Evolutionary conservation across 2,888 invertebrate species (phyloP), one percentile per base, ranked within the genome.

Genomic region (Acleris laterana): DNA sequence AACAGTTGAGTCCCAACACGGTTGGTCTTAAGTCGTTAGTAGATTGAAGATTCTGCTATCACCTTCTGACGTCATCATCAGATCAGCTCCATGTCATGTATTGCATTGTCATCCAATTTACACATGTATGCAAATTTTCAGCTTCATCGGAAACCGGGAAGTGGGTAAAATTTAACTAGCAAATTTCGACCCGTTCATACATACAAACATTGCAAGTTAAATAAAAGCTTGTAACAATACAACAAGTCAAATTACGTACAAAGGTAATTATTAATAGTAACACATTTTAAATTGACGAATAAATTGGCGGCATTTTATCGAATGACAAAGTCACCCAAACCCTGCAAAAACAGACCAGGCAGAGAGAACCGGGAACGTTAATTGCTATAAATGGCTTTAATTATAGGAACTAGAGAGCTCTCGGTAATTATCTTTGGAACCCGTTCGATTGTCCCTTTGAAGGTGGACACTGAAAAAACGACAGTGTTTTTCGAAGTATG

Each of bases 361-460:
- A 57, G 50, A 56, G 44, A 56, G 62, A 38, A 6, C 38, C 38
- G 46, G 28, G 59, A 59, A 44, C 28, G 28, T 20, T 65, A 65
- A 60, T 60, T 65, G 49, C 55, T 20, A 7, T 4, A 13, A 32
- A 38, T 38, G 38, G 38, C 1, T 11, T 13, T 65, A 65, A 65
- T 65, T 65, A 65, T 50, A 42, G 60, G 59, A 57, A 44, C 49
- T 46, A 44, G 6, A 46, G 55, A 59, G 64, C 1, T 20, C 32
- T 20, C 22, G 7, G 11, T 60, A 60, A 65, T 61, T 60, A 59
- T 60, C 64, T 59, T 59, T 60, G n/a, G 53, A 50, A 57, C n/a
- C 48, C 9, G 48, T 56, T 57, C 60, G 60, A 65, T 61, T 65
- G 60, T 64, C 59, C 50, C 38, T 56, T 56, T 48, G 53, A 55